Evolutionary conservation across 2,113 vertebrate genomes (phyloP).

Genomic region (Rhea pennata): DNA sequence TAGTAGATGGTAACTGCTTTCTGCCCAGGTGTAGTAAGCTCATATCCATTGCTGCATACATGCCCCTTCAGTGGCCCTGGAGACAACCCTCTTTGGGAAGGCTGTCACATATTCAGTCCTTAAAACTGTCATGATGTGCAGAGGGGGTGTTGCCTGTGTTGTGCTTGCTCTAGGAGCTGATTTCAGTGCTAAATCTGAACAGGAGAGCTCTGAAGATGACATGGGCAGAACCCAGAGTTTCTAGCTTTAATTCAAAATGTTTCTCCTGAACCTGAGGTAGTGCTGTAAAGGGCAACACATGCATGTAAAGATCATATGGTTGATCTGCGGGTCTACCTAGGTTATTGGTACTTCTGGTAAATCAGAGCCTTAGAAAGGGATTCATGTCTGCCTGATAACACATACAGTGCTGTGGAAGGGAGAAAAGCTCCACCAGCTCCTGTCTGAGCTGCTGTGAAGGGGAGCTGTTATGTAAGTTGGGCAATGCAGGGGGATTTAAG

Average conservation of each 20-base stretch:
- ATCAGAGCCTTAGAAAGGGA: background rate
- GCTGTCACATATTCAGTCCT: background rate
- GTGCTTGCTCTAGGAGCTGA: background rate
- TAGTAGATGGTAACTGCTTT: background rate
- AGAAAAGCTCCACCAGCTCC: background rate
- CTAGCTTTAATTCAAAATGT: background rate
- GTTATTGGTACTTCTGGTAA: background rate
- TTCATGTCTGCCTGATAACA: accelerated
- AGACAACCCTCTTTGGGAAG: background rate
- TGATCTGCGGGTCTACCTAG: background rate
- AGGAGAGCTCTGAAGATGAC: background rate
- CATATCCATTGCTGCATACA: background rate
- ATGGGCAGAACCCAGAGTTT: background rate
- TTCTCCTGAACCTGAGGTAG: background rate
- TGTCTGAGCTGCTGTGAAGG: background rate
- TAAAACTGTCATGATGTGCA: background rate
- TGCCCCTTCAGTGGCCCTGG: background rate
- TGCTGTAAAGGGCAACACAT: background rate
- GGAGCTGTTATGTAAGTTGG: background rate
- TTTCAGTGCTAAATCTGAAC: background rate
- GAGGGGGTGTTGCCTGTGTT: background rate
- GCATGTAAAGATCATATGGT: accelerated
- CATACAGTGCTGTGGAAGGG: background rate
- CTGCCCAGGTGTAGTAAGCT: background rate
- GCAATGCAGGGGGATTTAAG: background rate